Base-by-base conservation (phyloP, 2,888 invertebrate genomes). In the Orchestes rusci region DNA sequence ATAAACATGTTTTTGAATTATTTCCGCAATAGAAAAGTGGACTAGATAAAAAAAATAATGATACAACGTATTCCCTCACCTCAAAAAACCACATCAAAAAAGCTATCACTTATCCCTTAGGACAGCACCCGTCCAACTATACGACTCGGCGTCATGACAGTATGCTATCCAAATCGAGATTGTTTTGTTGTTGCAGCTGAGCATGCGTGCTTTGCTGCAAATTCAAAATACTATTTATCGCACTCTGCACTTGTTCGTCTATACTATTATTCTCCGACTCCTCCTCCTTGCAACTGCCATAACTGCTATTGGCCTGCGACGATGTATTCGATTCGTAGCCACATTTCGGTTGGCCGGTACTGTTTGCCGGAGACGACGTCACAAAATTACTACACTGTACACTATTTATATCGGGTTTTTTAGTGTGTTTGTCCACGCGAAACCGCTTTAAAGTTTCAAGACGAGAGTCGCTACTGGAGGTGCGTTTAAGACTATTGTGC, bases 141-240 rank as follows among this genome's bases (percentile, higher is more conserved):
- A 48, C 40, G 17, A 52, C 44, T 59, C 60, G 63, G 56, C 65
- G 69, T 70, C 69, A 70, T 66, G 69, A 70, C 53, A 70, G 64
- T 59, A 70, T 69, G 52, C 66, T 66, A 52, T 70, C 69, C 53
- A 69, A 57, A 53, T 67, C 67, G 43, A 58, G 45, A 38, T 54
- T 42, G 48, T 58, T 74, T 66, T 61, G 71, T 18, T 43, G 43
- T 61, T 82, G 82, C 53, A 84, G 28, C 28, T 50, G 46, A n/a
- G n/a, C n/a, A n/a, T n/a, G n/a, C n/a, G n/a, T n/a, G 17, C 44
- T 38, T 66, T 62, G 71, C 61, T 82, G 82, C 55, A 84, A 69
- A 67, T 84, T 84, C 50, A 85, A 69, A 60, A 85, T 85, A 61
- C 83, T 83, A 64, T 85, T 84, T 57, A 85, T 85, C 51, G 85